Percentiles rank a stretch among this genome's conserved stretches.
Conservation (phyloP, 2,797 vertebrate species). For the Phataginus tricuspis region DNA sequence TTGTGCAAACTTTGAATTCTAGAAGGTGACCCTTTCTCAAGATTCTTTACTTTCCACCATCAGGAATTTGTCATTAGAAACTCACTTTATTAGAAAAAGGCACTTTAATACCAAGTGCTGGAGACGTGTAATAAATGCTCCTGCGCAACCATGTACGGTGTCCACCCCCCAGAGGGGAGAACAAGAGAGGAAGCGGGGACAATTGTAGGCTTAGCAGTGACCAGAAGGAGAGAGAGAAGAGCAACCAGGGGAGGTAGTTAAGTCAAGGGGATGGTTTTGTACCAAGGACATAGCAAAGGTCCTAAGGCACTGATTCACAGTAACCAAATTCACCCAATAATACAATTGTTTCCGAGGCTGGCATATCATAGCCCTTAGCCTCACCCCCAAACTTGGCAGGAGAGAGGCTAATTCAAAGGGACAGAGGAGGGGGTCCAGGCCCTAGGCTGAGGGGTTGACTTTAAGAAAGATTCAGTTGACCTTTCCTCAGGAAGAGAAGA, state of each 20-base stretch:
- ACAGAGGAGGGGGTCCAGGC: neutral
- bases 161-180: neutral
- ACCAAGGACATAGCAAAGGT: constrained; percentile 54
- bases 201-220: neutral
- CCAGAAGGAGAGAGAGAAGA: neutral
- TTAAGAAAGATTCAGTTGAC: neutral
- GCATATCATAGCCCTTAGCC: neutral
- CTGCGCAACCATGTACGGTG: neutral
- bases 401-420: neutral
- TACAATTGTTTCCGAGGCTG: neutral
- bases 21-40: constrained; percentile 18
- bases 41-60: constrained; percentile 50
- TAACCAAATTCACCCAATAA: constrained; percentile 62
- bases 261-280: constrained; percentile 61
- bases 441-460: neutral
- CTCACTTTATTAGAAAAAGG: constrained; percentile 65
- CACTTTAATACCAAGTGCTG: constrained; percentile 57
- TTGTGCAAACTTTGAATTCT: neutral
- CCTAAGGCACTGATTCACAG: constrained; percentile 72
- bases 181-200: neutral
- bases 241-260: constrained; percentile 68
- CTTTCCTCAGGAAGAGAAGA: neutral
- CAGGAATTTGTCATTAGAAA: constrained; percentile 51
- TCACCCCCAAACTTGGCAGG: constrained; percentile 25
- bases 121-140: constrained; percentile 38